Evolutionary conservation across 2,797 vertebrate species (phyloP), one percentile per base, ranked within the genome.

Genomic region (Dicrostonyx torquatus): DNA sequence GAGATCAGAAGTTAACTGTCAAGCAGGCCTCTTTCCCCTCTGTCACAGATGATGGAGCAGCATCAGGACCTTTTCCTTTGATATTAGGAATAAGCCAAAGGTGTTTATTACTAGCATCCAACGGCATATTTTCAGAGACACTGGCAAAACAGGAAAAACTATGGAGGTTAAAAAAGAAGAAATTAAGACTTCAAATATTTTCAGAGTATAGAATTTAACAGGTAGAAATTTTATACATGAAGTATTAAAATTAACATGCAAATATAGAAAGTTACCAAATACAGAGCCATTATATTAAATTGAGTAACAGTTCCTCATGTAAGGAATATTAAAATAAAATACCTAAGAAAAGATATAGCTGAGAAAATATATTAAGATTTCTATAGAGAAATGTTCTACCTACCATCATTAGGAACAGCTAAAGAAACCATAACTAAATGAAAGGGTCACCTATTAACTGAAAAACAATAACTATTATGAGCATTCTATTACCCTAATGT

Each of bases 271-370:
- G 12, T 45, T 91, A 50, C 40, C 64, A 83, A 5, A 75, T 31
- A 64, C 8, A 50, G 58, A 7, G 4, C 22, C n/a, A 60, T n/a
- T 48, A 86, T n/a, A 7, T 90, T 85, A 64, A 94, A 83, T 40
- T 75, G 37, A 86, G 0, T 70, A 64, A 26, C 10, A 91, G 66
- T 73, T 93, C 70, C 48, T 75, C 2, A 53, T 22, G 10, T 55
- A 17, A 90, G 18, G 4, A 77, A 77, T 60, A 83, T 89, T 66
- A 83, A 91, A 87, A 95, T 78, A 60, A 88, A 78, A 90, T 83
- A 62, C 90, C 68, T 78, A 95, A 48, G 45, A 87, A 68, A 18
- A 78, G 31, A 22, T 37, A 58, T 31, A 24, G 80, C 58, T 20
- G 40, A 78, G n/a, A 87, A 93, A 73, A 92, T 24, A 85, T 40